Percentiles rank a stretch among this genome's conserved stretches.
These are phyloP conservation scores for Ailurus styani DNA, from an alignment of 2,113 vertebrate genomes.

Conservation along the genomic window DNA sequence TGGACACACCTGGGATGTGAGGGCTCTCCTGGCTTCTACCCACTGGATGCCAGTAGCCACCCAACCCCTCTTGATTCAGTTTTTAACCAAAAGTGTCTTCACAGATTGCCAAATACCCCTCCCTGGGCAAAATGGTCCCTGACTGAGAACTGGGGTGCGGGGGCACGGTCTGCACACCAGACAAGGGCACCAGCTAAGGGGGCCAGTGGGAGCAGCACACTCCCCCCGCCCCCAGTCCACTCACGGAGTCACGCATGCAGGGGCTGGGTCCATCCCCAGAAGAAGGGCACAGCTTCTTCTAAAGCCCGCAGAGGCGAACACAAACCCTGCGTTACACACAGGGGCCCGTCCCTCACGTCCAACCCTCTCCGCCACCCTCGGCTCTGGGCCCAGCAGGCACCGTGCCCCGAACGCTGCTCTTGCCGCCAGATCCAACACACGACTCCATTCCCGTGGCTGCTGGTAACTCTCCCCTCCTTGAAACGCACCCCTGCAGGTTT, in stretches of 20 bases:
- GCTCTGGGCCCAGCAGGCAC: neutral
- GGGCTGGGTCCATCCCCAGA: neutral
- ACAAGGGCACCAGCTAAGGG: neutral
- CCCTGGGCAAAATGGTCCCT: neutral
- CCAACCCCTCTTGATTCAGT: neutral
- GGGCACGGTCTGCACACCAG: neutral
- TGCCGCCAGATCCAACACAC: neutral
- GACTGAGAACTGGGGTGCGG: neutral
- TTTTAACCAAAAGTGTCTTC: neutral
- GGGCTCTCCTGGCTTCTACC: too few relatives aligned
- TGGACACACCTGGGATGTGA: neutral
- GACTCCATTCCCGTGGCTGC: accelerated
- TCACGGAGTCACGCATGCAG: neutral
- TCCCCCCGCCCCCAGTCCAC: neutral
- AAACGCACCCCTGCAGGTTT: neutral
- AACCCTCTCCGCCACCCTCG: neutral
- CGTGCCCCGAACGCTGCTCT: neutral
- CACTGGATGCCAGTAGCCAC: neutral
- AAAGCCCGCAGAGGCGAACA: too few relatives aligned
- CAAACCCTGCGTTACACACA: neutral
- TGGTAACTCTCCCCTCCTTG: neutral
- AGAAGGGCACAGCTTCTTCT: neutral
- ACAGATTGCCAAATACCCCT: neutral
- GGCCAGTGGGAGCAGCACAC: neutral
- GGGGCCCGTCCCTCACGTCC: neutral